Conservation (phyloP, 1,140 invertebrate genomes). For the Drosophila tani region DNA sequence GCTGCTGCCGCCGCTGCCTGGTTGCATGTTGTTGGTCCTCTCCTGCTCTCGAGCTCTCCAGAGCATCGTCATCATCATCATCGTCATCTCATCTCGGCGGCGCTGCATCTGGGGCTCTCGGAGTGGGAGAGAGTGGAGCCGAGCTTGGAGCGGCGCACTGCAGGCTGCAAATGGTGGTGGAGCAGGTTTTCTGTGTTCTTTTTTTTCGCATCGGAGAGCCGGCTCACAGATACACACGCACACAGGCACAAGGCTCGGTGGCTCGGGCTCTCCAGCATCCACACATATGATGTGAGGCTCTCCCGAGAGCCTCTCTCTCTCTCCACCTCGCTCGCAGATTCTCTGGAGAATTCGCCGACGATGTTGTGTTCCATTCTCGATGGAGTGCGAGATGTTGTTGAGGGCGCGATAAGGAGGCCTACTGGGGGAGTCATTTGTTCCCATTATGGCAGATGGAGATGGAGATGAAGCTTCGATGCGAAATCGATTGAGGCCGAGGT, state of each 20-base stretch:
- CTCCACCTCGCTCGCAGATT: conserved; percentile 43
- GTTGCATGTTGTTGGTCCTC: conserved; percentile 38
- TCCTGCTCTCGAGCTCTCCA: conserved; percentile 19
- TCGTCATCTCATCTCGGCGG: conserved; percentile 47
- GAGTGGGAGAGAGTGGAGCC: conserved; percentile 22
- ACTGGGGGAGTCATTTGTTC: conserved; percentile 50
- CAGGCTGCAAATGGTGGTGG: conserved; percentile 81
- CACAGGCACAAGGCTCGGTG: conserved; percentile 13
- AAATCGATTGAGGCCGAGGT: conserved; percentile 3
- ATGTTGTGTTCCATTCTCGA: conserved; percentile 34
- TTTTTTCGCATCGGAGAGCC: conserved; percentile 65
- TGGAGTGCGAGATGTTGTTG: conserved; percentile 51
- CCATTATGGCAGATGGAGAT: conserved; percentile 30
- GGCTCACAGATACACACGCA: conserved; percentile 38
- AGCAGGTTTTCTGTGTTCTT: conserved; percentile 60
- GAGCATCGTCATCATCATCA: conserved; percentile 30
- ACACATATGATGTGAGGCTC: too few relatives aligned
- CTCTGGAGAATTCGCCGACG: conserved; percentile 65
- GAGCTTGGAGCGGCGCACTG: conserved; percentile 54
- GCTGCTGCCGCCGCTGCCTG: background rate
- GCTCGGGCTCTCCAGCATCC: conserved; percentile 58
- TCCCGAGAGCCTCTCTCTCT: conserved; percentile 17
- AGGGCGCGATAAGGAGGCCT: conserved; percentile 44
- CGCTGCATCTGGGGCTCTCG: conserved; percentile 50
- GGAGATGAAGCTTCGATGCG: conserved; percentile 7